phyloP scores from a whole-genome alignment of 2,797 vertebrate genomes.

The Leptoclinus maculatus region DNA sequence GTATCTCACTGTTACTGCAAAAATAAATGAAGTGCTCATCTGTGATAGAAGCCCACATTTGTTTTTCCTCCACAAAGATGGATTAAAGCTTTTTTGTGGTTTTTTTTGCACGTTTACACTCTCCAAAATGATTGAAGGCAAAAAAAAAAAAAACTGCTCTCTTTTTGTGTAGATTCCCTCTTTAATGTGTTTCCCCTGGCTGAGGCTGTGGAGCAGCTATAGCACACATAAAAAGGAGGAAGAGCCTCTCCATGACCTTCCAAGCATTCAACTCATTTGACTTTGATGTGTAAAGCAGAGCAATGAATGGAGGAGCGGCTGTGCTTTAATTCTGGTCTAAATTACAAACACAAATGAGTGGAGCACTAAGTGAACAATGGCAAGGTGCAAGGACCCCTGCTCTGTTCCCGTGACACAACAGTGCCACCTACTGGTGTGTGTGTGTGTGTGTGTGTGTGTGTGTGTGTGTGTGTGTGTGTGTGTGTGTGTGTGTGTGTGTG shows the following conservation, averaged over 20 bases:
- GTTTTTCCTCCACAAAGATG: slow-evolving; percentile 3
- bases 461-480: background rate
- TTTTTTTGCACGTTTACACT: slow-evolving; percentile 8
- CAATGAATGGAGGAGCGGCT: slow-evolving; percentile 59
- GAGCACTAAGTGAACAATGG: slow-evolving; percentile 58
- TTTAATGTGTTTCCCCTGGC: slow-evolving; percentile 46
- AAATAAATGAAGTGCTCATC: slow-evolving; percentile 31
- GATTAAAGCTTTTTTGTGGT: slow-evolving; percentile 20
- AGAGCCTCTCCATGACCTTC: slow-evolving; percentile 65
- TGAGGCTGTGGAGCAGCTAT: slow-evolving; percentile 19
- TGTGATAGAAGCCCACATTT: background rate
- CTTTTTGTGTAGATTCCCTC: slow-evolving; percentile 20
- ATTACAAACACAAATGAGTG: slow-evolving; percentile 67
- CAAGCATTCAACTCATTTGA: slow-evolving; percentile 64
- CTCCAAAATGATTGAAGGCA: slow-evolving; percentile 10
- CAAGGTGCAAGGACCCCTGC: slow-evolving; percentile 7
- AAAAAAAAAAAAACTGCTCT: slow-evolving; percentile 16
- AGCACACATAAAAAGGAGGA: slow-evolving; percentile 45
- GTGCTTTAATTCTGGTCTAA: slow-evolving; percentile 63
- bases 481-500: background rate
- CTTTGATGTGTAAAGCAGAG: slow-evolving; percentile 75
- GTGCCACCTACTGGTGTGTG: slow-evolving; percentile 65
- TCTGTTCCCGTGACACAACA: slow-evolving; percentile 56
- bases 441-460: background rate
- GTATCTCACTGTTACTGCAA: background rate